Base-by-base conservation (phyloP, 2,888 invertebrate species). In the Acrocera orbiculus region DNA sequence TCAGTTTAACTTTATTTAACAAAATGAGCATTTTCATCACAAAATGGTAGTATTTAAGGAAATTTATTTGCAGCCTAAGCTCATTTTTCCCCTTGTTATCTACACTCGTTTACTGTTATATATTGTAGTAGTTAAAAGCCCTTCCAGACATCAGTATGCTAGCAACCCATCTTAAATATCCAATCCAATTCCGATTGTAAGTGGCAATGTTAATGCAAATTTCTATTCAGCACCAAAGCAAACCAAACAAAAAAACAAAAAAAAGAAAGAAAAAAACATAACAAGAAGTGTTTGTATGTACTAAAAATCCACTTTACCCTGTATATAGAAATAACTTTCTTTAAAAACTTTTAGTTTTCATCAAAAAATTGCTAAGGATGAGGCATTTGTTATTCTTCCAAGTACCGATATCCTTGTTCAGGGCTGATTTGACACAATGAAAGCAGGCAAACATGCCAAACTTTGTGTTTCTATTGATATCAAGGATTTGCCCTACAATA, bases 401-500 rank as follows among this genome's bases (percentile, higher is more conserved):
- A 27, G 35, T 35, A n/a, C 22, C 27, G 35, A 35, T 35, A 35
- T 30, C 24, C 35, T 35, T 35, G 35, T 35, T 27, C 9, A 26
- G 30, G 35, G 35, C 20, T 35, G 35, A 35, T 35, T 30, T 35
- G 35, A 35, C 35, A 35, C 35, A 35, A 35, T 35, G 35, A 31
- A 15, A 31, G 27, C 27, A 27, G 27, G 4, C 15, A 25, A 31
- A 35, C 35, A 35, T 31, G 35, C 35, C 35, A 19, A 31, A 25
- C 35, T 35, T 15, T 20, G 31, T 35, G 35, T 35, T 35, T 23
- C 30, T 31, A 35, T 30, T 22, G 35, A 34, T 35, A 31, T 35
- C 35, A 31, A 31, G 31, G 31, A 35, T 35, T 35, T 35, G 35
- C 17, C 16, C 29, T 8, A 16, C 6, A 13, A 8, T 7, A 15